Conservation (phyloP, 2,113 vertebrate species). For the Micromys minutus region DNA sequence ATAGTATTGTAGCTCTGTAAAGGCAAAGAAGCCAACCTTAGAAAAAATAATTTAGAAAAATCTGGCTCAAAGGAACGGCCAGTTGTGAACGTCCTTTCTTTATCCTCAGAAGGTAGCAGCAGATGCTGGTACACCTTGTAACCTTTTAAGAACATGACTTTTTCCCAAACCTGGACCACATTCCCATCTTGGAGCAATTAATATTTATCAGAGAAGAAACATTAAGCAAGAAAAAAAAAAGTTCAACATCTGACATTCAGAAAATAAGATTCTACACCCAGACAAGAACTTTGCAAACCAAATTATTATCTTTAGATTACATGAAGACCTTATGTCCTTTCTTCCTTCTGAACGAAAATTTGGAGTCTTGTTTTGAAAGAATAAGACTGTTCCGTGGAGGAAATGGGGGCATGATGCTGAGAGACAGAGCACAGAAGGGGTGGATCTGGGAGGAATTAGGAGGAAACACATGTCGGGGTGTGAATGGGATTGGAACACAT, state of each 20-base stretch:
- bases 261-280: not conserved
- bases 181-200: not conserved
- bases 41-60: not conserved
- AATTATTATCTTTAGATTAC: not conserved
- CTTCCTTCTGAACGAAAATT: not conserved
- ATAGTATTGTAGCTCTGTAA: not conserved
- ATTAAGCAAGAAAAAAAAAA: slow-evolving; percentile 40
- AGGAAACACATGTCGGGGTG: rapidly evolving
- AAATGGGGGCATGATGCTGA: not conserved
- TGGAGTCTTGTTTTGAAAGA: not conserved
- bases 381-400: not conserved
- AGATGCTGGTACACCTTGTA: not conserved
- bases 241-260: slow-evolving; percentile 42
- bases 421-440: not conserved
- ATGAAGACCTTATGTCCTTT: not conserved
- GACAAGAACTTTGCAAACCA: slow-evolving; percentile 40
- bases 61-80: not conserved
- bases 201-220: slow-evolving; percentile 16
- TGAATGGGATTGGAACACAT: not conserved
- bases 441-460: not conserved
- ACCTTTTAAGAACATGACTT: slow-evolving; percentile 29
- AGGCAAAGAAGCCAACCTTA: not conserved
- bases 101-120: not conserved
- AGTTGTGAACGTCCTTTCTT: slow-evolving; percentile 35
- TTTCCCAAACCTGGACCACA: not conserved